Percentiles rank a stretch among this genome's conserved stretches.
Evolutionary conservation across 2,888 invertebrate species (phyloP).

Genomic region (Salpingus planirostris): DNA sequence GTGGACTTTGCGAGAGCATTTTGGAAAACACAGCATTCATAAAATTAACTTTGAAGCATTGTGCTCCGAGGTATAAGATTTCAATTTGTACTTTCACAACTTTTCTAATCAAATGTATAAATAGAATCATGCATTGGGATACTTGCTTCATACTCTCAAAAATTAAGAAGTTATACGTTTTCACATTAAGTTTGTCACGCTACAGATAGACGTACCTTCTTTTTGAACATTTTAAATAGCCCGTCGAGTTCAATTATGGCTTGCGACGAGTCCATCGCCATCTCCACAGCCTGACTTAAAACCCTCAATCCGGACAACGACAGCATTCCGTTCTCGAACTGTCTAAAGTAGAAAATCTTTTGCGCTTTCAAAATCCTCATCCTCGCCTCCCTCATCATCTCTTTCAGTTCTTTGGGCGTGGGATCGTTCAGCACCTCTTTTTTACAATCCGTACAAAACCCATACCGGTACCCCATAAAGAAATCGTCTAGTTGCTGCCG

Average conservation of each 20-base stretch:
- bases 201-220: conserved; percentile 3
- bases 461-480: background rate
- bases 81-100: too few species aligned
- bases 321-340: conserved; percentile 55
- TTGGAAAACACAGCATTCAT: too few species aligned
- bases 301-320: conserved; percentile 49
- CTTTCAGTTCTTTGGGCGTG: conserved; percentile 4
- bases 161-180: too few species aligned
- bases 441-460: conserved; percentile 4
- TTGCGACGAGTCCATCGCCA: conserved; percentile 44
- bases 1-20: too few species aligned
- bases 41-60: too few species aligned
- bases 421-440: conserved; percentile 3
- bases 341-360: conserved; percentile 56
- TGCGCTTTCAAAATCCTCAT: conserved; percentile 52
- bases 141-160: too few species aligned
- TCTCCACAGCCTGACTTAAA: conserved; percentile 47
- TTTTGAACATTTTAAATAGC: conserved; percentile 40
- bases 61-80: too few species aligned
- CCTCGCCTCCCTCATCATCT: conserved; percentile 43
- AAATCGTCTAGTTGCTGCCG: conserved; percentile 47
- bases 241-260: conserved; percentile 42
- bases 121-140: too few species aligned
- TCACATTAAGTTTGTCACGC: too few species aligned
- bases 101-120: too few species aligned